These are phyloP conservation scores for Pristiophorus japonicus DNA, from an alignment of 2,113 vertebrate genomes.

Conservation along the genomic window DNA sequence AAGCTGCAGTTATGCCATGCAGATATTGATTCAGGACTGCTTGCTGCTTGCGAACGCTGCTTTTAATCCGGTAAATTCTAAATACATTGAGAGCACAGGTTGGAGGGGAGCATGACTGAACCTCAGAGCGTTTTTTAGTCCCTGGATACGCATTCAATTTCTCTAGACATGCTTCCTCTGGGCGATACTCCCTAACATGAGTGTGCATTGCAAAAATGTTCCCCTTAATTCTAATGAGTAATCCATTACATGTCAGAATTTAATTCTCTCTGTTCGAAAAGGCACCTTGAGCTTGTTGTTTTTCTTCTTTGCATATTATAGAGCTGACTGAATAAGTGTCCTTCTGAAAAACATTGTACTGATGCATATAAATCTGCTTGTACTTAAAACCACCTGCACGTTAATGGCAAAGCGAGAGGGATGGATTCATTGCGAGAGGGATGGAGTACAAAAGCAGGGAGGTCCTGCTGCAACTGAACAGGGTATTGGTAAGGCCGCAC, in stretches of 20 bases:
- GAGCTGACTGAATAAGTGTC: background rate
- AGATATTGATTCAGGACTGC: background rate
- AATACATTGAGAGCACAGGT: background rate
- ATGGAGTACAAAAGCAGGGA: too few species aligned
- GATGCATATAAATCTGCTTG: background rate
- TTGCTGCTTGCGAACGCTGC: background rate
- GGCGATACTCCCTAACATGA: background rate
- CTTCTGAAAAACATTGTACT: background rate
- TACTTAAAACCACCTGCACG: background rate
- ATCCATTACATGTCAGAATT: background rate
- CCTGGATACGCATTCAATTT: background rate
- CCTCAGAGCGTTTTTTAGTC: background rate
- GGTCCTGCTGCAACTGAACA: too few species aligned
- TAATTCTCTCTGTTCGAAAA: background rate
- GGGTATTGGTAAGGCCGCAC: too few species aligned
- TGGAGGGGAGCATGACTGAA: background rate
- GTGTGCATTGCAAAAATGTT: background rate
- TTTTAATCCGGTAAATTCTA: background rate
- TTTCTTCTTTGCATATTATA: background rate
- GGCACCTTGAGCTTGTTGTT: background rate
- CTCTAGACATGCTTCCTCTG: background rate
- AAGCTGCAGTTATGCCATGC: background rate
- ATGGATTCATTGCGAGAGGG: too few species aligned
- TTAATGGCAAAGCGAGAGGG: background rate
- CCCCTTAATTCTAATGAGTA: background rate